These are phyloP conservation scores for Ferrisia virgata DNA, from an alignment of 2,888 invertebrate genomes.

Conservation along the genomic window DNA sequence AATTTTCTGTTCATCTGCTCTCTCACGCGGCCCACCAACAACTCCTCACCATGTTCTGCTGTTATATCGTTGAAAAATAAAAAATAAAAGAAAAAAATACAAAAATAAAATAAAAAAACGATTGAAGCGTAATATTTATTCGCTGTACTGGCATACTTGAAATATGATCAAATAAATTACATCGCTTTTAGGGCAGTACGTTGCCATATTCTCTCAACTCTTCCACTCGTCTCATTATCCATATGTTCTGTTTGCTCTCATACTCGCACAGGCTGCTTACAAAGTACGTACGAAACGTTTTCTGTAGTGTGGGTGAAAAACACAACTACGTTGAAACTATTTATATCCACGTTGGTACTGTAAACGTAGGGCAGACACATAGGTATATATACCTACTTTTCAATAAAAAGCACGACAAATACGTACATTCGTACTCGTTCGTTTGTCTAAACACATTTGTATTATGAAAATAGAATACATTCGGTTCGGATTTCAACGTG, in stretches of 20 bases:
- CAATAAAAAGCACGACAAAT: background rate
- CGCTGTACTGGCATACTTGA: background rate
- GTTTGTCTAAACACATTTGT: background rate
- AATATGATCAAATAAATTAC: slow-evolving; percentile 10
- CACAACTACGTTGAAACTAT: background rate
- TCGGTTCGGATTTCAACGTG: background rate
- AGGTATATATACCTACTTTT: background rate
- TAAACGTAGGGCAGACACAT: background rate
- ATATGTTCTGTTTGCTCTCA: background rate
- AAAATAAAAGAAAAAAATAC: background rate
- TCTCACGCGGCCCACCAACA: background rate
- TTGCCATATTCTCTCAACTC: background rate
- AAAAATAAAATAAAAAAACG: background rate
- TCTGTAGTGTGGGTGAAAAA: background rate
- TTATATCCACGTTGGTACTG: no score
- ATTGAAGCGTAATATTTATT: slow-evolving; percentile 9
- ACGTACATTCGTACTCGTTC: background rate
- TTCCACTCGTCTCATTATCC: background rate
- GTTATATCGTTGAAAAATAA: background rate
- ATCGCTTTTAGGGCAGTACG: background rate
- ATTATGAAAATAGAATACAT: background rate
- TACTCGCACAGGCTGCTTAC: background rate
- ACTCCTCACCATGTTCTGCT: no score
- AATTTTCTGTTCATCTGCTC: no score
- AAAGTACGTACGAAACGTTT: background rate